These are phyloP conservation scores for Euura lappo DNA, from an alignment of 1,140 invertebrate genomes.

Conservation along the genomic window DNA sequence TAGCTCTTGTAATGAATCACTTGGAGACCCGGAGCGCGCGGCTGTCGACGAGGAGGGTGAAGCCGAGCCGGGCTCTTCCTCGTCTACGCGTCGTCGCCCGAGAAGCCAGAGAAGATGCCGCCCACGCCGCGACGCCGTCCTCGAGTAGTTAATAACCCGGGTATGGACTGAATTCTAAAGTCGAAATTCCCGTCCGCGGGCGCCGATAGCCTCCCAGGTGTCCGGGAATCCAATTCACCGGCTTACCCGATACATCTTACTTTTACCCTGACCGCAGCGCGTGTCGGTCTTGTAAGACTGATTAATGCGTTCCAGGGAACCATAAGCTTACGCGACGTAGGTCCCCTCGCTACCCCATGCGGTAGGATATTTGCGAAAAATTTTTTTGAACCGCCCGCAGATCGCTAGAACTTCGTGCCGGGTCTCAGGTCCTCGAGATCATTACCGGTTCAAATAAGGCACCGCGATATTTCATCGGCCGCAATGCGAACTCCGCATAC, in stretches of 20 bases:
- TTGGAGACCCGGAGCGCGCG: constrained; percentile 3
- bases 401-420: too few species aligned
- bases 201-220: neutral
- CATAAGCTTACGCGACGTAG: neutral
- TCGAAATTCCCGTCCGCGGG: neutral
- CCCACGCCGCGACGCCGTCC: neutral
- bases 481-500: too few species aligned
- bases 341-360: neutral
- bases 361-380: too few species aligned
- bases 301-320: constrained; percentile 5
- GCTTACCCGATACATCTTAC: constrained; percentile 14
- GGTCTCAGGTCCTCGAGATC: too few species aligned
- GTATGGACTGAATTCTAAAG: neutral
- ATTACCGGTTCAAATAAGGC: too few species aligned
- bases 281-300: constrained; percentile 13
- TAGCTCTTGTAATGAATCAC: constrained; percentile 43
- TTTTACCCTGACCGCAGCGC: neutral
- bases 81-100: neutral
- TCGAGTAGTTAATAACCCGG: neutral
- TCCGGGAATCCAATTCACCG: constrained; percentile 11
- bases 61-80: neutral
- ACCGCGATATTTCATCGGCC: too few species aligned
- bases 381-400: too few species aligned
- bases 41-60: too few species aligned
- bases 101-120: neutral